phyloP scores from a whole-genome alignment of 2,888 invertebrate genomes.

The Cephalotes varians region DNA sequence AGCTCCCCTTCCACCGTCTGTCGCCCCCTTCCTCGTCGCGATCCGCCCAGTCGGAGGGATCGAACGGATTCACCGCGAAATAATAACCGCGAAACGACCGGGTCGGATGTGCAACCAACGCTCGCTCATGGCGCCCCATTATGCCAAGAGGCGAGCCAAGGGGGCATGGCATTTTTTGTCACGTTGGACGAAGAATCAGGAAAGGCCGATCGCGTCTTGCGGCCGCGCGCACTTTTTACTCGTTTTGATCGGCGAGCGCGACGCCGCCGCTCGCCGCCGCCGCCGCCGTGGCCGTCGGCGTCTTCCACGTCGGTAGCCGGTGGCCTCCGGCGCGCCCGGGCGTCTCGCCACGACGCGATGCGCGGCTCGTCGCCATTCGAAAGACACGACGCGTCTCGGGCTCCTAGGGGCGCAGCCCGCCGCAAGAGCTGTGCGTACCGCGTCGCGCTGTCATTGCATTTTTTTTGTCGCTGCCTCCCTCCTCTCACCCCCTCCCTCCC shows the following conservation, averaged over 20 bases:
- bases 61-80: slow-evolving; percentile 65
- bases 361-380: slow-evolving; percentile 80
- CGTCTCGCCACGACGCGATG: slow-evolving; percentile 52
- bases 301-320: slow-evolving; percentile 59
- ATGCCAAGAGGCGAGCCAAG: slow-evolving; percentile 85
- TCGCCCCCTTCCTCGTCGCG: background rate
- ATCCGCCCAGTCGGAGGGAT: slow-evolving; percentile 14
- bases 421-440: slow-evolving; percentile 75
- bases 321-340: slow-evolving; percentile 57
- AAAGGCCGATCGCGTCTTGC: slow-evolving; percentile 74
- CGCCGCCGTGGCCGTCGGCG: slow-evolving; percentile 65
- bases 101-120: slow-evolving; percentile 77
- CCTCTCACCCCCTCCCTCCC: background rate
- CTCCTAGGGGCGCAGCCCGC: slow-evolving; percentile 80
- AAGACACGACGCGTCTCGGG: slow-evolving; percentile 84
- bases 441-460: slow-evolving; percentile 24
- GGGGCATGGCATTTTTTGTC: slow-evolving; percentile 85
- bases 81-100: slow-evolving; percentile 73
- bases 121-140: slow-evolving; percentile 83
- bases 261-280: slow-evolving; percentile 62
- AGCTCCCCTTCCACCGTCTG: slow-evolving; percentile 29
- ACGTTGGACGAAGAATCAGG: slow-evolving; percentile 73
- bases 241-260: slow-evolving; percentile 46
- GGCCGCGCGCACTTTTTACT: slow-evolving; percentile 59
- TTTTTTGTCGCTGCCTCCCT: slow-evolving; percentile 45